A percentile compares a stretch with the other conserved stretches of the same genome.
These are phyloP conservation scores for Panurus biarmicus DNA, from an alignment of 2,113 vertebrate species.

Conservation along the genomic window DNA sequence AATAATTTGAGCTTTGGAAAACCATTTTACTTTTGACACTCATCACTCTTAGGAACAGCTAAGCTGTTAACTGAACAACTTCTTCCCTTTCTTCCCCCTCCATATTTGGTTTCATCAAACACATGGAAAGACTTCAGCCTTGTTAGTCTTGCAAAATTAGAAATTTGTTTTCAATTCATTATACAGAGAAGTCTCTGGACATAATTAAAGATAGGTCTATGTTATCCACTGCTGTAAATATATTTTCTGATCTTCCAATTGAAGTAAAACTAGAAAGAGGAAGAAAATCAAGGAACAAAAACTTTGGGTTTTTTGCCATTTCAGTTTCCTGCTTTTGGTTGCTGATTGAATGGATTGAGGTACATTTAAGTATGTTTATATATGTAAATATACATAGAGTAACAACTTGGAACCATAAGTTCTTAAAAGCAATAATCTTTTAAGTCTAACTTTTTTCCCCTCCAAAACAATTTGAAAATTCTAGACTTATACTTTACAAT, in stretches of 20 bases:
- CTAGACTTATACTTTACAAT: background rate
- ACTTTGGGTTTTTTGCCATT: background rate
- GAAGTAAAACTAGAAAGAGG: background rate
- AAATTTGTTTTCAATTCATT: background rate
- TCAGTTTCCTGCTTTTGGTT: background rate
- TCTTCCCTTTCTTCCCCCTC: background rate
- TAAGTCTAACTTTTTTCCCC: background rate
- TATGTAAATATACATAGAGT: background rate
- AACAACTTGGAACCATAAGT: background rate
- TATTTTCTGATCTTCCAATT: background rate
- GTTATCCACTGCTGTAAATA: background rate
- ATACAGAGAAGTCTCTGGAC: background rate
- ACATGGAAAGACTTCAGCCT: background rate
- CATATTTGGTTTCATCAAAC: background rate
- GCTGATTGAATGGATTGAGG: background rate
- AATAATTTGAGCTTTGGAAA: background rate
- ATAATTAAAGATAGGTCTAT: background rate
- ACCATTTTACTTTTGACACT: background rate
- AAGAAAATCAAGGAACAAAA: background rate
- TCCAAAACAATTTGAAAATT: background rate
- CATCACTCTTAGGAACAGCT: background rate
- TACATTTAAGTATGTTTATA: background rate
- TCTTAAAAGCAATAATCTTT: background rate
- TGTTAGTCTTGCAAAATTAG: background rate
- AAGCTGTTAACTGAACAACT: background rate